A percentile compares a stretch with the other conserved stretches of the same genome.
These are phyloP conservation scores for Limosa lapponica DNA, from an alignment of 2,797 vertebrate genomes.

Conservation along the genomic window DNA sequence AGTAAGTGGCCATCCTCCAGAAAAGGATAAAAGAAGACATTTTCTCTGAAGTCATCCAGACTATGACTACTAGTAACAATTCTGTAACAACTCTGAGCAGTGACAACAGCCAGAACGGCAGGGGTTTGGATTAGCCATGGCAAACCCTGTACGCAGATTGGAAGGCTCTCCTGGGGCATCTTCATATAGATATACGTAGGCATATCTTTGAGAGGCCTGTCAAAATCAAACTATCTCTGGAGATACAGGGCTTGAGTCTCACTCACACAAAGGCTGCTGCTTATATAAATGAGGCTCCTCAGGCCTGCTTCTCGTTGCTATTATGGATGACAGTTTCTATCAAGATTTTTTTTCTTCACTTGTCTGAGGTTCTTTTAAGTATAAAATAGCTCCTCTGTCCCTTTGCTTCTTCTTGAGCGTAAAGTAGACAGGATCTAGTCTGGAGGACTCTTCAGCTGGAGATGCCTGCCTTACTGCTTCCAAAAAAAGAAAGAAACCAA, in stretches of 20 bases:
- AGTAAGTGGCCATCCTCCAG: neutral
- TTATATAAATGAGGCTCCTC: constrained; percentile 55
- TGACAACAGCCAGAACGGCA: neutral
- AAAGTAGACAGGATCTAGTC: constrained; percentile 14
- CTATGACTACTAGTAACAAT: neutral
- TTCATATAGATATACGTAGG: constrained; percentile 44
- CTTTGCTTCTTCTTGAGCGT: neutral
- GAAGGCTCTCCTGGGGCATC: constrained; percentile 28
- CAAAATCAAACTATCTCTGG: constrained; percentile 63
- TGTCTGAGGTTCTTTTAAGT: constrained; percentile 23
- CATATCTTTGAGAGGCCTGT: constrained; percentile 47
- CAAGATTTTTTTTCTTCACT: constrained; percentile 37
- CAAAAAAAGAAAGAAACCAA: neutral
- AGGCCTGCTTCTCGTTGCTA: constrained; percentile 46
- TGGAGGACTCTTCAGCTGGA: constrained; percentile 21
- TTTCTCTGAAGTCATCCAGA: neutral
- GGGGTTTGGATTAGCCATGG: neutral
- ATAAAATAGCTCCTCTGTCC: constrained; percentile 27
- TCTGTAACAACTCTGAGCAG: neutral
- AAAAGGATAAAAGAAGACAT: neutral
- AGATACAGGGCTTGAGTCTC: constrained; percentile 16
- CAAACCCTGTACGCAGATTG: constrained; percentile 19
- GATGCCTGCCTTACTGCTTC: neutral
- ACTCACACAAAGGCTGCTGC: constrained; percentile 36
- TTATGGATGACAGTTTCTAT: constrained; percentile 55